Base-by-base conservation (phyloP, 2,888 invertebrate species). In the Microdon myrmicae region DNA sequence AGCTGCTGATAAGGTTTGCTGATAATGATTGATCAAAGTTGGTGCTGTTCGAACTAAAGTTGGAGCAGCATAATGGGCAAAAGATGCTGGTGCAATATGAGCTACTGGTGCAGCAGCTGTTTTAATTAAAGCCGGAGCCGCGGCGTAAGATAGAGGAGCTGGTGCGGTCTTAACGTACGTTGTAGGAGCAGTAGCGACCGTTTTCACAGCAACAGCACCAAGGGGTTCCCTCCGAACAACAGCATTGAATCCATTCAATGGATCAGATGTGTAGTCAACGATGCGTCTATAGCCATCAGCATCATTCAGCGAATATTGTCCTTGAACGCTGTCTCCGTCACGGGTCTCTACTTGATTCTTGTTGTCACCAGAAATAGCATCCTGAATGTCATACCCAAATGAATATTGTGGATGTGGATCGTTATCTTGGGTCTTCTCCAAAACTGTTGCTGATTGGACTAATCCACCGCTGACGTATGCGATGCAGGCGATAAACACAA, bases 221-320 rank as follows among this genome's bases (percentile, higher is more conserved):
- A 76, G 71, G 13, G 80, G 82, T 70, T 83, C 83, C 34, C 81
- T 82, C 61, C 80, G 79, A 10, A 84, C 83, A 26, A 82, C 79
- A 44, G 83, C 83, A 61, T 80, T 83, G 71, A 84, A 84, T 47
- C 84, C 83, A 49, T 78, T 81, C 67, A 79, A 75, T 7, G 79
- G 75, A 72, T 83, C 83, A 28, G 82, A 81, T 16, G 80, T 79
- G 73, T 84, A 84, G 41, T 83, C 82, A 9, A 84, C 84, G 56
- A 78, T 81, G 51, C 84, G 79, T 60, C 79, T 81, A 70, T 79
- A 81, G 44, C 83, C 83, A 74, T 83, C 83, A 45, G 83, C 74
- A 68, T 84, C 83, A 53, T 83, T 76, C n/a, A 84, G 72, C 3
- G 81, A 78, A 71, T 83, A 84, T 69, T 80, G 79, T 9, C 83